These are phyloP conservation scores for Sinonovacula constricta DNA, from an alignment of 1,140 invertebrate genomes.

Conservation along the genomic window DNA sequence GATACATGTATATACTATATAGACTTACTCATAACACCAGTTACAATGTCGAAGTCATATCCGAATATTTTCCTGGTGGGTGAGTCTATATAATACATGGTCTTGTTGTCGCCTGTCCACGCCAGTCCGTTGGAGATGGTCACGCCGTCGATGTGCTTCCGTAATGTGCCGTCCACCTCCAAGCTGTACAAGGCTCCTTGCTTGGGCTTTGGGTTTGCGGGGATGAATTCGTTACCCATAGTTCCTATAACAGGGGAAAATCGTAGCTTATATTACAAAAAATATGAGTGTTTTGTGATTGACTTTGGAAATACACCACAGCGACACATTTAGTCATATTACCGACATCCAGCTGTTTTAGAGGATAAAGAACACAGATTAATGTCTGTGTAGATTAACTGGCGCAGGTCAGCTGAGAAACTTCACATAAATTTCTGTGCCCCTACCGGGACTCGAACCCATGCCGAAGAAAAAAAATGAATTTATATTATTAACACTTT, in stretches of 20 bases:
- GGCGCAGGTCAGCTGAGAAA: too few species aligned
- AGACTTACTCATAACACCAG: slow-evolving; percentile 83
- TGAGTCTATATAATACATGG: slow-evolving; percentile 80
- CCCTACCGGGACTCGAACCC: too few species aligned
- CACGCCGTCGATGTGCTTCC: slow-evolving; percentile 7
- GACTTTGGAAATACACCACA: too few species aligned
- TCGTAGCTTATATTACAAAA: too few species aligned
- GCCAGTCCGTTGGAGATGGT: slow-evolving; percentile 78
- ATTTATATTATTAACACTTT: too few species aligned
- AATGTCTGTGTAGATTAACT: too few species aligned
- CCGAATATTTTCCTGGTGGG: slow-evolving; percentile 78
- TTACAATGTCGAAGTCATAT: slow-evolving; percentile 87
- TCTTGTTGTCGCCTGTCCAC: slow-evolving; percentile 85
- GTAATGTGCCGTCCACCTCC: slow-evolving; percentile 8
- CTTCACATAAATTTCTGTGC: too few species aligned
- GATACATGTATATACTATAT: background rate
- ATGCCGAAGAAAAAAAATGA: too few species aligned
- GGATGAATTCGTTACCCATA: background rate
- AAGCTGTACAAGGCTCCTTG: slow-evolving; percentile 28
- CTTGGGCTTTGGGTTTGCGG: background rate
- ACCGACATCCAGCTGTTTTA: too few species aligned
- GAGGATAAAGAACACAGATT: too few species aligned
- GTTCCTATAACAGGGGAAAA: slow-evolving; percentile 3
- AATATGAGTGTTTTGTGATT: too few species aligned
- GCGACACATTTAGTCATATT: too few species aligned